Conservation (phyloP, 2,113 vertebrate genomes). For the Romanogobio albipinnatus region DNA sequence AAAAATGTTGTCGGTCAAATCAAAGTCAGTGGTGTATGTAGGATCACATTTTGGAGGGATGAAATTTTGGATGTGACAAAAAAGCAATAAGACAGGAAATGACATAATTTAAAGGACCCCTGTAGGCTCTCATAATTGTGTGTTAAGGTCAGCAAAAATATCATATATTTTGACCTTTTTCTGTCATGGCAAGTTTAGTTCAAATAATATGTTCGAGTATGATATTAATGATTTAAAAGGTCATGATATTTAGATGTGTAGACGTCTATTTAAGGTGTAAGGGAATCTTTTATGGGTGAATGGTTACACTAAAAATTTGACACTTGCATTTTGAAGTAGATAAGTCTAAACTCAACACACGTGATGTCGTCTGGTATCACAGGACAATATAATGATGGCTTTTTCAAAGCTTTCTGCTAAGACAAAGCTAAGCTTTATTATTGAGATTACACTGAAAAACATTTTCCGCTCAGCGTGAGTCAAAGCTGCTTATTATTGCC, state of each 20-base stretch:
- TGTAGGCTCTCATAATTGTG: background rate
- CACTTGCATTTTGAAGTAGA: background rate
- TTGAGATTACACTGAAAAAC: constrained; percentile 39
- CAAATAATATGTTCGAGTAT: background rate
- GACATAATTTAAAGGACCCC: background rate
- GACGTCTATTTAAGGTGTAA: background rate
- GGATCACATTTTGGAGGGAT: background rate
- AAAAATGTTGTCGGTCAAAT: background rate
- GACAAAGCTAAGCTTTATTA: constrained; percentile 46
- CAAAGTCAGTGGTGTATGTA: background rate
- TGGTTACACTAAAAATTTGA: too few species aligned
- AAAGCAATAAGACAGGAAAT: background rate
- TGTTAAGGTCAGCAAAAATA: background rate
- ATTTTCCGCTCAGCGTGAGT: constrained; percentile 13
- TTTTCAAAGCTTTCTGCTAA: constrained; percentile 12
- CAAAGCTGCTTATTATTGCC: constrained; percentile 34
- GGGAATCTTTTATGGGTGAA: background rate
- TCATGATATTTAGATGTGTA: background rate
- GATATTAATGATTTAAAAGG: constrained; percentile 1
- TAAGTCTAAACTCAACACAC: background rate
- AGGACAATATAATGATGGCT: constrained; percentile 34
- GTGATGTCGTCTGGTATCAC: background rate
- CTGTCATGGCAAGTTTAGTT: background rate
- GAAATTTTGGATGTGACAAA: too few species aligned
- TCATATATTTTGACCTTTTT: background rate